phyloP scores from a whole-genome alignment of 2,113 vertebrate species.

The Ammodytes marinus region DNA sequence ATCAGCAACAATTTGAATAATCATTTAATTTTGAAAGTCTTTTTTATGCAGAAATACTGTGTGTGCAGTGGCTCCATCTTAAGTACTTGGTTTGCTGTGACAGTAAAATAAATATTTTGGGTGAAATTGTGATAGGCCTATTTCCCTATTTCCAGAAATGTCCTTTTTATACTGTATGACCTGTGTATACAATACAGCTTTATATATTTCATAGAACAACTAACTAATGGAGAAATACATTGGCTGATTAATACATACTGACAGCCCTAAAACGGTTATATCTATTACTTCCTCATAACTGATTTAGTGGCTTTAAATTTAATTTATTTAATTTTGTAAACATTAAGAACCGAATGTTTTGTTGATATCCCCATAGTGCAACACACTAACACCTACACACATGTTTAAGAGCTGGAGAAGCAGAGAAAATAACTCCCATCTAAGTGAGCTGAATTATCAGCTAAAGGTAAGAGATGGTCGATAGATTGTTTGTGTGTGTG shows the following conservation, averaged over 20 bases:
- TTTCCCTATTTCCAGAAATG: neutral
- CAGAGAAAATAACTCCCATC: conserved; percentile 22
- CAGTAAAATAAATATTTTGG: too few relatives aligned
- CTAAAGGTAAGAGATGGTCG: conserved; percentile 43
- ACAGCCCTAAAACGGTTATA: neutral
- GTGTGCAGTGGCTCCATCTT: too few relatives aligned
- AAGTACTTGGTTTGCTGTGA: too few relatives aligned
- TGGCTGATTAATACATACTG: neutral
- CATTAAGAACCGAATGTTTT: too few relatives aligned
- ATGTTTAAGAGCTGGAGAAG: neutral
- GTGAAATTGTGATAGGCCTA: neutral
- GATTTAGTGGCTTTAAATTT: neutral
- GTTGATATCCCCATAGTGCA: neutral
- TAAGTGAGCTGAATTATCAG: conserved; percentile 21
- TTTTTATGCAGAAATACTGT: too few relatives aligned
- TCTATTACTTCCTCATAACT: neutral
- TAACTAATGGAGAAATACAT: neutral
- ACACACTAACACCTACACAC: too few relatives aligned
- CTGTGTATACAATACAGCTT: too few relatives aligned
- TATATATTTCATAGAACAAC: neutral
- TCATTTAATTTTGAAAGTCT: too few relatives aligned
- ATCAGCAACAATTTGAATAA: too few relatives aligned
- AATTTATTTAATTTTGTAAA: neutral
- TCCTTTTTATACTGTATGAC: too few relatives aligned
- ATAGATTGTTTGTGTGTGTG: conserved; percentile 11